Evolutionary conservation across 2,113 vertebrate genomes (phyloP).

Genomic region (Cavia porcellus): DNA sequence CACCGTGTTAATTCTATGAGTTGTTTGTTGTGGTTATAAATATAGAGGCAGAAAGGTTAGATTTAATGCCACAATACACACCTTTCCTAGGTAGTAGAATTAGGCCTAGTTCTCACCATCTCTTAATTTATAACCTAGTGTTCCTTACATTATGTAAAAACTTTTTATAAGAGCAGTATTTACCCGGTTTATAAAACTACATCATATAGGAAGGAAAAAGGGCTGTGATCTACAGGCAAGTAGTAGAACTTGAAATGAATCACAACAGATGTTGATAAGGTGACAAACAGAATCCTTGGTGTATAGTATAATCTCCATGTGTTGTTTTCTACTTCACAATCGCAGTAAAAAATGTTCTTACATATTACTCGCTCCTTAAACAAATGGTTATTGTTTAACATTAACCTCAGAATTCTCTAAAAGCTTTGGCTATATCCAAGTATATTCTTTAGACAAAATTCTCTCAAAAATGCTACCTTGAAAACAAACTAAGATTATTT

Average conservation of each 20-base stretch:
- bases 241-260: background rate
- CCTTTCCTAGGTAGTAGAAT: background rate
- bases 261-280: background rate
- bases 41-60: background rate
- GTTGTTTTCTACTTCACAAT: background rate
- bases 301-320: background rate
- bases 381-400: constrained; percentile 33
- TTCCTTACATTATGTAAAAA: background rate
- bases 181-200: constrained; percentile 16
- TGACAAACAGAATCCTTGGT: background rate
- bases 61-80: background rate
- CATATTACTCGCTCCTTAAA: background rate
- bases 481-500: constrained; percentile 4
- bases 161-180: background rate
- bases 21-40: background rate
- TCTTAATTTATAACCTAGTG: background rate
- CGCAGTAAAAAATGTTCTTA: background rate
- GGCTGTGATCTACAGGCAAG: background rate
- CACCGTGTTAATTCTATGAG: background rate
- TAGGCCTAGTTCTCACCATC: background rate
- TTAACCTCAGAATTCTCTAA: background rate
- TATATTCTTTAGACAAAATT: constrained; percentile 46
- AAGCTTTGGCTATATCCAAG: constrained; percentile 6
- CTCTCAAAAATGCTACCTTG: background rate
- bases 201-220: background rate